Base-by-base conservation (phyloP, 2,113 vertebrate species). In the Otis tarda region DNA sequence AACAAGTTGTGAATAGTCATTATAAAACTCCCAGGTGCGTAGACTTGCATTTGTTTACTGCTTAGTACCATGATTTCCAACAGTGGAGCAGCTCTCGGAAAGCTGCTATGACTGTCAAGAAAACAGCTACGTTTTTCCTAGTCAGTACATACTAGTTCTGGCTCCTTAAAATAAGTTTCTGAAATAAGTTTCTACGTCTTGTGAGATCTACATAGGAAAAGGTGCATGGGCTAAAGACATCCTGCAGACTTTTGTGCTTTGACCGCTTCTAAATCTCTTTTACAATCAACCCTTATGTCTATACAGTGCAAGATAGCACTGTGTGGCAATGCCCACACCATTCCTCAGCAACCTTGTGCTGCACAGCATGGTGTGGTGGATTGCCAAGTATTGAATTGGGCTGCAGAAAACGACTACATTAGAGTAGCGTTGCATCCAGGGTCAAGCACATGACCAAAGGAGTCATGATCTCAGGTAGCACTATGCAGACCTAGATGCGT, bases 401-500 rank as follows among this genome's bases (percentile, higher is more conserved):
- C 41, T 1, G 2, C 59, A 67, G 47, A 14, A 52, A 33, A 73
- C 0, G 0, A 7, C 8, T 17, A 16, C 0, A 0, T 49, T 27
- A 57, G 14, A 16, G 12, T 4, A 39, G 50, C 59, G 4, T 5
- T 30, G 16, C 23, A 27, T 7, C 21, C 8, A 49, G 17, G 15
- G 21, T 17, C 74, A n/a, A 22, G 19, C 53, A 60, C 53, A 21
- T 21, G 19, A 63, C 37, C 39, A 50, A 76, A 92, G 24, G 33
- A 47, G 16, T 49, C 33, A 9, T 0, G 4, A 14, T 43, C 77
- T 81, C 23, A 14, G 71, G 30, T 3, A 77, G 35, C 14, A 2
- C 49, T 17, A 1, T 28, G 35, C 1, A 0, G 45, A 61, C 19
- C 20, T 25, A 60, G 31, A 31, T 45, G 14, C 41, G 6, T 50